Base-by-base conservation (phyloP, 2,797 vertebrate species). In the Chromobotia macracanthus region DNA sequence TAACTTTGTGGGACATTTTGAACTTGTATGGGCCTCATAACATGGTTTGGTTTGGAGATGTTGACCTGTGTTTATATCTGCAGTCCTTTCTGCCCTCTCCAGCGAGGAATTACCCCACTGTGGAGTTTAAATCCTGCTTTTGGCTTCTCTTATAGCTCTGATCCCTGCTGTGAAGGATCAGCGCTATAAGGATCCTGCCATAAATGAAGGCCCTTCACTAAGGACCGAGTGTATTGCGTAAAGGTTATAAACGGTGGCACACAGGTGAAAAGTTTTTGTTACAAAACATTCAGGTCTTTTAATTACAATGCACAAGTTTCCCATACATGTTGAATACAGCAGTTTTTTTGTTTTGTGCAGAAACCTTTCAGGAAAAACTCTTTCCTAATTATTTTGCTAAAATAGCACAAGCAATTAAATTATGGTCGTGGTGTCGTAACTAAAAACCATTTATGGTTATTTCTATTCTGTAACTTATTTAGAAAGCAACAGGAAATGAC, bases 81-180 rank as follows among this genome's bases (percentile, higher is more conserved):
- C 9, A 0, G 2, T 23, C 38, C 69, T 71, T 31, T 72, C 11
- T 75, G 74, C 73, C 46, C 28, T 35, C 46, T 13, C 10, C 50
- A 15, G 51, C 21, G 53, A 81, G 80, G 81, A 82, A 77, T 60
- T 74, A 60, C 28, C 7, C 75, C 81, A 70, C 67, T 81, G 87
- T 87, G 80, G 75, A 74, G 63, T 31, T 75, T 80, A 82, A 79
- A 72, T 48, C 72, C 31, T 2, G 67, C 72, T 86, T 87, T 89
- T 89, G 89, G 88, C 88, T 84, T 72, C 51, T 82, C 88, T 88
- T 85, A 38, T 80, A 56, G 79, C 73, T 69, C 75, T 90, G 90
- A 91, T 91, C 88, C 86, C 83, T 46, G 53, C 86, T 84, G 83
- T 86, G 86, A 71, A 48, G 85, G 81, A 87, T 82, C 83, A 83